Evolutionary conservation across 2,888 invertebrate species (phyloP), one percentile per base, ranked within the genome.

Genomic region (Invenusta paracnida): DNA sequence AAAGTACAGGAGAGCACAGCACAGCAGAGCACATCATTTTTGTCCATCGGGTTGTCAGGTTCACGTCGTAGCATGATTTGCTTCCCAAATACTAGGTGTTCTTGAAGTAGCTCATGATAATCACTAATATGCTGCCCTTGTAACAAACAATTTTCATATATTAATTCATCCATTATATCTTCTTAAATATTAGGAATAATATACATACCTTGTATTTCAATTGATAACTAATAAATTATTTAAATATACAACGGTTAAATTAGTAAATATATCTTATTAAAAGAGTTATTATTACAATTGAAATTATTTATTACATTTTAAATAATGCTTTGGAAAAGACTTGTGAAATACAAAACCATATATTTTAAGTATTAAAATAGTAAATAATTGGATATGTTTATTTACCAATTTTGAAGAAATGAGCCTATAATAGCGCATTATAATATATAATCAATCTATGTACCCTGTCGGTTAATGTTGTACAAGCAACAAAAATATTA

Each of bases 121-220:
- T 73, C 73, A 73, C 73, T 2, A 73, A 73, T 73, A 73, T 73
- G 73, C 73, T 73, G 73, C 73, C 73, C 73, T 73, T 23, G 25
- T 23, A 73, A 73, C 73, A 73, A 73, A 5, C 73, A 73, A 73
- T 73, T 73, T 73, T 73, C 73, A 73, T 73, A 73, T 73, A 73
- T 73, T 13, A 73, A 73, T 73, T 73, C 73, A 13, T 73, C 73
- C 11, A 73, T 73, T 73, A 73, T 73, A n/a, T 73, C 17, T 73
- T 73, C 5, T 23, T 13, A 73, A 73, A 73, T 73, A 73, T 73
- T 73, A n/a, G n/a, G n/a, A n/a, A 73, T 73, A 73, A 23, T 73
- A 73, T 73, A 73, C 73, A 73, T 23, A 73, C 73, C 17, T 73
- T 23, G 25, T 73, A 23, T 48, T 48, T 48, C n/a, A 48, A 48